Conservation (phyloP, 2,113 vertebrate genomes). For the Paralichthys olivaceus region DNA sequence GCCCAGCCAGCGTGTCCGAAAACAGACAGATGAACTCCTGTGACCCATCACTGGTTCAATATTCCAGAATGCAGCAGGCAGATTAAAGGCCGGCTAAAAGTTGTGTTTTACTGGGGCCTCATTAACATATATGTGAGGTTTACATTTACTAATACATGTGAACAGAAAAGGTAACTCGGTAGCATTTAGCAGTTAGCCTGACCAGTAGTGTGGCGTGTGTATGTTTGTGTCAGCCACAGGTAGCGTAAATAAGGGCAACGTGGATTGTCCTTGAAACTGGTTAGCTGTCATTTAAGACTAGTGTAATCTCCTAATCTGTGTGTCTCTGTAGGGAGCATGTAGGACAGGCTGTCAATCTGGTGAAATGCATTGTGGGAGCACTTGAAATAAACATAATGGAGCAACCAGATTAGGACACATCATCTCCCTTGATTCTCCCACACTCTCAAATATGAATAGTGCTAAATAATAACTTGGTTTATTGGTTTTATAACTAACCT, state of each 20-base stretch:
- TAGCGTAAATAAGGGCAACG: conserved; percentile 32
- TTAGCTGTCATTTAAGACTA: conserved; percentile 57
- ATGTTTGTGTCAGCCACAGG: conserved; percentile 1
- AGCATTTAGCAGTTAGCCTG: no score
- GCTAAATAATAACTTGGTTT: neutral
- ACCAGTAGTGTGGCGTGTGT: conserved; percentile 1
- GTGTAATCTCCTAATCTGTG: conserved; percentile 80
- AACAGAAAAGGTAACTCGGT: no score
- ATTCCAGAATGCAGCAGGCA: neutral
- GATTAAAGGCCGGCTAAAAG: no score
- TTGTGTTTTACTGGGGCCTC: neutral
- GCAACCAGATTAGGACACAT: conserved; percentile 50
- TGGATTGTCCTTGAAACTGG: conserved; percentile 64
- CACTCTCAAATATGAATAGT: neutral
- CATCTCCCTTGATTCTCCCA: neutral
- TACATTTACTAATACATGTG: no score
- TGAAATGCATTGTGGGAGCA: conserved; percentile 69
- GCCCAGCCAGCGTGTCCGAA: no score
- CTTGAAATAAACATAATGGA: conserved; percentile 59
- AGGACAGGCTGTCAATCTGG: conserved; percentile 38
- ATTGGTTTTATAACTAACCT: neutral
- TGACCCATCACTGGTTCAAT: neutral
- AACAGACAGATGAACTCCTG: neutral
- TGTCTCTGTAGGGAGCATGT: conserved; percentile 24
- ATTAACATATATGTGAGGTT: no score